phyloP scores from a whole-genome alignment of 1,140 invertebrate genomes.

The Lordiphosa mommai region DNA sequence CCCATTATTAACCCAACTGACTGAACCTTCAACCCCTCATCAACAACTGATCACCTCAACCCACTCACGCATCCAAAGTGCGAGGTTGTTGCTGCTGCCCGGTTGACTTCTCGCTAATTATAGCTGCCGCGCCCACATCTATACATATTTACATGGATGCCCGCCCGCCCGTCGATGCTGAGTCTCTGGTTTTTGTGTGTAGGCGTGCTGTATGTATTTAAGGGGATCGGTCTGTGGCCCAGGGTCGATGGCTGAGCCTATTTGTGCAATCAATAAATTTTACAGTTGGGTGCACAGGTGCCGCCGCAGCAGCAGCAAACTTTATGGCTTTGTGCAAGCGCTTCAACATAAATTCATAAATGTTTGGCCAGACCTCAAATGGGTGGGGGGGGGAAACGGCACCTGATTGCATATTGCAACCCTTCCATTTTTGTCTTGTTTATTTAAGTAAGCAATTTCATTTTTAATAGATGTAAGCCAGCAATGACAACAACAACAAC shows the following conservation, averaged over 20 bases:
- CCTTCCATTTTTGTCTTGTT: constrained; percentile 19
- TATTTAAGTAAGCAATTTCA: constrained; percentile 36
- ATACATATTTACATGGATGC: neutral
- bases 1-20: too few relatives aligned
- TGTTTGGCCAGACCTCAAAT: constrained; percentile 27
- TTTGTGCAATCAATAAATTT: constrained; percentile 76
- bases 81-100: constrained; percentile 1
- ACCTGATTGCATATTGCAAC: constrained; percentile 35
- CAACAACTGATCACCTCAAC: too few relatives aligned
- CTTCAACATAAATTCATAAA: constrained; percentile 49
- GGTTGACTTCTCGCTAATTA: constrained; percentile 3
- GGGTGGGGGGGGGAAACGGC: constrained; percentile 22
- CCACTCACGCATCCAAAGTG: constrained; percentile 1
- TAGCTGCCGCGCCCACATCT: constrained; percentile 1
- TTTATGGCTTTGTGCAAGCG: constrained; percentile 16
- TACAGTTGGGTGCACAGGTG: constrained; percentile 66
- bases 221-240: constrained; percentile 5
- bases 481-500: constrained; percentile 10
- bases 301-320: constrained; percentile 33
- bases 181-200: neutral
- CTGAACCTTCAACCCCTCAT: too few relatives aligned
- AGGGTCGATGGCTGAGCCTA: constrained; percentile 24
- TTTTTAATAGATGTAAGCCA: constrained; percentile 40
- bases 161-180: neutral
- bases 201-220: constrained; percentile 2